phyloP scores from a whole-genome alignment of 2,113 vertebrate genomes.

The Phocoena phocoena region DNA sequence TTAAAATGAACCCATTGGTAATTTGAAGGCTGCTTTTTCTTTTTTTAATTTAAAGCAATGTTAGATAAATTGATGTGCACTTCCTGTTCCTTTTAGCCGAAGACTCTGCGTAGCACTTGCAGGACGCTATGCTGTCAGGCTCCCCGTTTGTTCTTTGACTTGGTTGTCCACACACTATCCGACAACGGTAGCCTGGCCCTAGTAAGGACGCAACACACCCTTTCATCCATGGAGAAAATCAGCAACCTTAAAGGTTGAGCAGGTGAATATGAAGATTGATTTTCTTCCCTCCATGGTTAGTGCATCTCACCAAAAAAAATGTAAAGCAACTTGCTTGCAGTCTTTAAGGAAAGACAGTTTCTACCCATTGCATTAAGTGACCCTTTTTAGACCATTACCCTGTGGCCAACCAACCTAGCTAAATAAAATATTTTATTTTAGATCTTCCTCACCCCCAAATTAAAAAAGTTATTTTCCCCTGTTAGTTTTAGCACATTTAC shows the following conservation, averaged over 20 bases:
- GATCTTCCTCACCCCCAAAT: constrained; percentile 8
- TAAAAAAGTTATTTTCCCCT: not conserved
- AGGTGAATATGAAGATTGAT: constrained; percentile 32
- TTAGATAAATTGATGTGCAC: not conserved
- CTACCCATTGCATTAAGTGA: constrained; percentile 28
- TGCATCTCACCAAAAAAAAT: constrained; percentile 44
- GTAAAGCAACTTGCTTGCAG: not conserved
- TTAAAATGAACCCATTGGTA: not conserved
- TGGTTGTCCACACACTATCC: not conserved
- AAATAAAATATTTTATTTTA: constrained; percentile 46
- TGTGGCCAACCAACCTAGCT: constrained; percentile 54
- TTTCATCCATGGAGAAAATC: not conserved
- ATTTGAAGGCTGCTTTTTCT: not conserved
- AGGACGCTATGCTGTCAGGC: not conserved
- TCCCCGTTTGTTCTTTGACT: not conserved
- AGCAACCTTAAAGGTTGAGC: not conserved
- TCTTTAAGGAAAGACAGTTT: constrained; percentile 61
- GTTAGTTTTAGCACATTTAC: not conserved
- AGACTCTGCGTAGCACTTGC: not conserved
- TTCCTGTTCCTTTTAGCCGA: not conserved
- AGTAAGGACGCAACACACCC: not conserved
- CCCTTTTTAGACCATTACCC: constrained; percentile 52
- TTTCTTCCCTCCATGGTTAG: not conserved
- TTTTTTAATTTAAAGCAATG: not conserved
- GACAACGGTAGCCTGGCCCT: no score